A percentile compares a stretch with the other conserved stretches of the same genome.
These are phyloP conservation scores for Tetrao urogallus DNA, from an alignment of 2,113 vertebrate species.

Conservation along the genomic window DNA sequence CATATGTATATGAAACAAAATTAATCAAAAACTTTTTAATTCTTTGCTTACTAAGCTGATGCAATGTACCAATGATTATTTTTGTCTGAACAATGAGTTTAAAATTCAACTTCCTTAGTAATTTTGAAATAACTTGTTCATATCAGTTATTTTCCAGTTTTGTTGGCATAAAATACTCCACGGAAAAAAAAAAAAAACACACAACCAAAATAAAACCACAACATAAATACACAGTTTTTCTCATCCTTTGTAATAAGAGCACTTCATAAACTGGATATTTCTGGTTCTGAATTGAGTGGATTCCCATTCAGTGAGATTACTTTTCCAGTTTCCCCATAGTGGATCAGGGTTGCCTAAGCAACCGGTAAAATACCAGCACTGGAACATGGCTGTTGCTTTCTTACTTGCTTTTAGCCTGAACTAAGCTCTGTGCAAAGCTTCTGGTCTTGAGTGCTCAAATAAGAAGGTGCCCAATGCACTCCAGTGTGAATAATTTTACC, in stretches of 20 bases:
- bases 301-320: constrained; percentile 39
- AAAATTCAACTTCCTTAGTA: not conserved
- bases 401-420: not conserved
- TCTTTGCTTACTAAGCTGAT: not conserved
- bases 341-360: constrained; percentile 59
- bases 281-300: constrained; percentile 2
- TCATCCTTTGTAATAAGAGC: not conserved
- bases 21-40: not conserved
- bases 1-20: not conserved
- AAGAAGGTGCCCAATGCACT: not conserved
- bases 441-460: rapidly evolving
- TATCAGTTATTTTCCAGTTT: not conserved
- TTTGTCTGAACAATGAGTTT: not conserved
- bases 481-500: not conserved
- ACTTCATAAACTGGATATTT: not conserved
- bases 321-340: not conserved
- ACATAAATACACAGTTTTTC: not conserved
- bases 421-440: not conserved
- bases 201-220: too few relatives aligned
- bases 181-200: not conserved
- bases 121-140: not conserved
- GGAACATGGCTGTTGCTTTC: not conserved
- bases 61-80: not conserved
- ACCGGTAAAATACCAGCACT: not conserved
- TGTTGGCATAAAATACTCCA: not conserved